Evolutionary conservation across 1,140 invertebrate species (phyloP).

Genomic region (Aphis gossypii): DNA sequence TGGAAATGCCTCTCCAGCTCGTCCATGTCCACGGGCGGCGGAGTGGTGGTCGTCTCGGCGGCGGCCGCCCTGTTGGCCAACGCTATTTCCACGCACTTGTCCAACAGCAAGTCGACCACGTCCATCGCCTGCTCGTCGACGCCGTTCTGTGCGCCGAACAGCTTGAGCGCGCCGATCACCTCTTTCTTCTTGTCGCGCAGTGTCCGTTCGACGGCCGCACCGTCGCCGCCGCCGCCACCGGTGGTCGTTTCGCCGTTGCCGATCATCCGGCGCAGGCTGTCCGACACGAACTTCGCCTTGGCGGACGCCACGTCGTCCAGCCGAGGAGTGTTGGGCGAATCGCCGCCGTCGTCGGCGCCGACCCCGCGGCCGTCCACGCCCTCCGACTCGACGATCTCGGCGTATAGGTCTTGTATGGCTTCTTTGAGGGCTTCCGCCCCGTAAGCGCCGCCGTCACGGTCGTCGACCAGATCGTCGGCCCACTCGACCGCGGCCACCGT

Average conservation of each 20-base stretch:
- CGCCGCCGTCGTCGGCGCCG: neutral
- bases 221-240: neutral
- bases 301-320: neutral
- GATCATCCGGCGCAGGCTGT: neutral
- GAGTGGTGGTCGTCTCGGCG: neutral
- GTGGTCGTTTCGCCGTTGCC: neutral
- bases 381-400: neutral
- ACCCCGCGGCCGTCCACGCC: neutral
- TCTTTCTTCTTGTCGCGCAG: neutral
- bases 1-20: neutral
- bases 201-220: neutral
- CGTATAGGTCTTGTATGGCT: conserved; percentile 27
- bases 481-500: neutral
- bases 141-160: neutral
- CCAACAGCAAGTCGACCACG: neutral
- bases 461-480: too few relatives aligned
- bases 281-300: neutral
- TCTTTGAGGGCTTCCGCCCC: neutral
- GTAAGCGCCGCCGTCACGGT: neutral
- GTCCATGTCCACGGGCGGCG: neutral
- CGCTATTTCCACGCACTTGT: neutral
- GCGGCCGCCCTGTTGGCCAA: neutral
- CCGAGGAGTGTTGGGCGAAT: neutral
- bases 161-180: neutral
- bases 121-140: neutral